Evolutionary conservation across 2,113 vertebrate species (phyloP).

Genomic region (Bostrychus sinensis): DNA sequence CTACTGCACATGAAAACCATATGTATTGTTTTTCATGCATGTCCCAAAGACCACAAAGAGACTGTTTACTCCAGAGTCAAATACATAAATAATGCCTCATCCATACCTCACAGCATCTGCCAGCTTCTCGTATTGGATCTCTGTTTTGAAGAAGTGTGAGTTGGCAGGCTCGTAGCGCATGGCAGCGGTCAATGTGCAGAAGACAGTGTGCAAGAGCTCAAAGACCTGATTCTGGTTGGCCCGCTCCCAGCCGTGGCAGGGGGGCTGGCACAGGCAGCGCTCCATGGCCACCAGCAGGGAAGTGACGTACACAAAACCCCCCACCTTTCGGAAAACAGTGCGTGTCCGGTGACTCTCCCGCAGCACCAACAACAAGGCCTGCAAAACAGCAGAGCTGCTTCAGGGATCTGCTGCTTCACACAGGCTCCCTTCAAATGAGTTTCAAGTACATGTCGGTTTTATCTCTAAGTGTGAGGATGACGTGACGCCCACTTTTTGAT

Average conservation of each 20-base stretch:
- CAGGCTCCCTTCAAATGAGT: too few species aligned
- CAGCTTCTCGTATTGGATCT: slow-evolving; percentile 99
- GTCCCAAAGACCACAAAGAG: too few species aligned
- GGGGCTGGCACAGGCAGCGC: slow-evolving; percentile 87
- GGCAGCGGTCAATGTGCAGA: slow-evolving; percentile 94
- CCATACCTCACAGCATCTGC: slow-evolving; percentile 87
- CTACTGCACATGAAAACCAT: too few species aligned
- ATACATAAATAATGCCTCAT: accelerated
- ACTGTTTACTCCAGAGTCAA: too few species aligned
- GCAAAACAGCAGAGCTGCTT: not conserved
- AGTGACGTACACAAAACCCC: slow-evolving; percentile 96
- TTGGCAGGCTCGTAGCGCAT: slow-evolving; percentile 99
- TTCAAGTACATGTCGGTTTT: too few species aligned
- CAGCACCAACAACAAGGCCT: slow-evolving; percentile 91
- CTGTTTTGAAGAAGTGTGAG: slow-evolving; percentile 96
- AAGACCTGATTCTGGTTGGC: slow-evolving; percentile 96
- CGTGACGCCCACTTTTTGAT: too few species aligned
- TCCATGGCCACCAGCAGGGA: slow-evolving; percentile 98
- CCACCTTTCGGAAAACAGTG: slow-evolving; percentile 97
- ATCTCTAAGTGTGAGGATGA: too few species aligned
- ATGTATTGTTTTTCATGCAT: too few species aligned
- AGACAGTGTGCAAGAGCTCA: slow-evolving; percentile 92
- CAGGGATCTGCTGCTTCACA: too few species aligned
- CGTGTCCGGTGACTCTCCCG: slow-evolving; percentile 95
- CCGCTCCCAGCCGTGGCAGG: slow-evolving; percentile 91